A percentile compares a stretch with the other conserved stretches of the same genome.
Conservation (phyloP, 2,888 invertebrate species). For the Brenthis ino region DNA sequence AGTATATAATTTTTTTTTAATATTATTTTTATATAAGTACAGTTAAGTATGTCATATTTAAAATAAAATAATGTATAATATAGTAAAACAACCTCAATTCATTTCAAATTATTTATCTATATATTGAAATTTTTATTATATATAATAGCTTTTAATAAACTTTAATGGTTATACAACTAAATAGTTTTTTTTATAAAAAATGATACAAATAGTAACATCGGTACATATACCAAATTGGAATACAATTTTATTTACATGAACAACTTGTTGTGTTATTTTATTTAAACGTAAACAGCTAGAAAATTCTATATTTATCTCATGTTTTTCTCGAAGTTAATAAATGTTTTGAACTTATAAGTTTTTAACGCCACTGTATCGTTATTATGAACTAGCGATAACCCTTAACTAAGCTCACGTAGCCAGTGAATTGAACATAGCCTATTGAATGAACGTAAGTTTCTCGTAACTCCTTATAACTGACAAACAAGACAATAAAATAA, state of each 20-base stretch:
- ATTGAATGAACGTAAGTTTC: neutral
- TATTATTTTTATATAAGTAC: neutral
- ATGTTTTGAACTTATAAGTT: neutral
- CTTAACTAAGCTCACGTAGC: neutral
- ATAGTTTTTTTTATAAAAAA: too few relatives aligned
- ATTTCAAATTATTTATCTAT: too few relatives aligned
- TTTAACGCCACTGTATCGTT: conserved; percentile 2
- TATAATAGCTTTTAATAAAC: too few relatives aligned
- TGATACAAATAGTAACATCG: too few relatives aligned
- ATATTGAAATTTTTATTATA: too few relatives aligned
- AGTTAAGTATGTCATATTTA: neutral
- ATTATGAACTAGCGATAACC: neutral
- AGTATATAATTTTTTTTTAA: conserved; percentile 5
- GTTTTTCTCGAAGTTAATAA: conserved; percentile 4
- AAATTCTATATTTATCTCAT: neutral
- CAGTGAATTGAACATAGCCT: neutral
- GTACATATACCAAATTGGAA: too few relatives aligned
- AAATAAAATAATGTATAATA: neutral
- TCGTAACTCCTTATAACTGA: neutral
- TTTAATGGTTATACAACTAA: too few relatives aligned
- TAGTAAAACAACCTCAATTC: too few relatives aligned
- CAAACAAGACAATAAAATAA: neutral
- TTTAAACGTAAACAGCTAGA: neutral
- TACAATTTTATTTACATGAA: too few relatives aligned
- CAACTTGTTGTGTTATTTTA: neutral